phyloP scores from a whole-genome alignment of 2,888 invertebrate genomes.

The Panopea generosa region DNA sequence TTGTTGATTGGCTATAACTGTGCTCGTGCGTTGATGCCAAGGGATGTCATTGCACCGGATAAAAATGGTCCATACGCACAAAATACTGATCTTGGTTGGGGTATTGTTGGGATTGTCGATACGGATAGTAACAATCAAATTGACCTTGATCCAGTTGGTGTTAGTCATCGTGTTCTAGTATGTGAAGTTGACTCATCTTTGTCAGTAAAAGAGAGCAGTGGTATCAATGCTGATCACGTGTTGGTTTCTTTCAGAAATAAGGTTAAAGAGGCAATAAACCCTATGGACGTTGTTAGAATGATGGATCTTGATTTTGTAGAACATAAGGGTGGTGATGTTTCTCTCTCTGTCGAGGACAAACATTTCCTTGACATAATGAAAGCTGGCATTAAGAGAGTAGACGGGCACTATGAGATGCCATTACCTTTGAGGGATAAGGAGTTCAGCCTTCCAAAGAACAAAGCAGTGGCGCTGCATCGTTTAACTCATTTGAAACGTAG shows the following conservation, averaged over 20 bases:
- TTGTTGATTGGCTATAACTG: slow-evolving; percentile 65
- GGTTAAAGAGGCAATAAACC: slow-evolving; percentile 11
- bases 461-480: too few species aligned
- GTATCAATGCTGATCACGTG: too few species aligned
- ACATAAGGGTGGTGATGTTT: neutral
- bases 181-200: slow-evolving; percentile 2
- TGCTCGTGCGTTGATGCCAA: slow-evolving; percentile 45
- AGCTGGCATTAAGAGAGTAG: slow-evolving; percentile 1
- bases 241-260: slow-evolving; percentile 7
- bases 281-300: slow-evolving; percentile 6
- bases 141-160: slow-evolving; percentile 6
- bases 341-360: slow-evolving; percentile 3
- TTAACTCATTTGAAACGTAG: too few species aligned
- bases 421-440: slow-evolving; percentile 10
- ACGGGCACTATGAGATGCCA: slow-evolving; percentile 23
- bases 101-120: slow-evolving; percentile 21
- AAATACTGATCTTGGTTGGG: slow-evolving; percentile 20
- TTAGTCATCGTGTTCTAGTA: slow-evolving; percentile 15
- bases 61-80: slow-evolving; percentile 8
- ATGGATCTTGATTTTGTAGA: slow-evolving; percentile 17
- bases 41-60: slow-evolving; percentile 19
- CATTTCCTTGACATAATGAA: slow-evolving; percentile 2
- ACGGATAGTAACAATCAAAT: neutral
- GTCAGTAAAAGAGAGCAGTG: too few species aligned
- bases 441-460: slow-evolving; percentile 11